These are phyloP conservation scores for Cydia splendana DNA, from an alignment of 1,140 invertebrate genomes.

Conservation along the genomic window DNA sequence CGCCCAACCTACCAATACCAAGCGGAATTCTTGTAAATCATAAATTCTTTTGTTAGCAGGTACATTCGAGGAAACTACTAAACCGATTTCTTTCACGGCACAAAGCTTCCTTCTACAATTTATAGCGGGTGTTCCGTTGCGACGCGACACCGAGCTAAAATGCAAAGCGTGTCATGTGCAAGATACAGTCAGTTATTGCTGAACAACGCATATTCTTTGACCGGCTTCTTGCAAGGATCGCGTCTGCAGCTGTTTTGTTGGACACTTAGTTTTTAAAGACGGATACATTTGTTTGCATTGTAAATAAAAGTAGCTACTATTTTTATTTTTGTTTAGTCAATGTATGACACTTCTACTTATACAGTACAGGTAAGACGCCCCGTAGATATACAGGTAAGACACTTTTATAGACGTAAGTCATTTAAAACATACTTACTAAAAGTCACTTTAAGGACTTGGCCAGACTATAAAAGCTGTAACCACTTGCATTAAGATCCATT, in stretches of 20 bases:
- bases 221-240: not conserved
- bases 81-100: slow-evolving; percentile 30
- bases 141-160: slow-evolving; percentile 26
- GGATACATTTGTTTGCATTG: not conserved
- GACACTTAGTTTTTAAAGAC: slow-evolving; percentile 1
- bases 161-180: slow-evolving; percentile 28
- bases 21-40: slow-evolving; percentile 19
- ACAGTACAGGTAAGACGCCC: too few species aligned
- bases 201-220: slow-evolving; percentile 28
- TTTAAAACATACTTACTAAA: not conserved
- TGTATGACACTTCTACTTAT: too few species aligned
- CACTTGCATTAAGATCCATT: not conserved
- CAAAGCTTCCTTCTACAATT: slow-evolving; percentile 26
- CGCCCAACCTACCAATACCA: not conserved
- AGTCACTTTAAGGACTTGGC: too few species aligned
- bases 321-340: not conserved
- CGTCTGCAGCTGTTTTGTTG: slow-evolving; percentile 10
- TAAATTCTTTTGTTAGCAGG: slow-evolving; percentile 32
- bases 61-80: slow-evolving; percentile 26
- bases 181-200: slow-evolving; percentile 28
- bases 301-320: not conserved
- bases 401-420: too few species aligned
- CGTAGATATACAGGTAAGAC: too few species aligned
- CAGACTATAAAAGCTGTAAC: not conserved
- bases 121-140: slow-evolving; percentile 27